Evolutionary conservation across 2,113 vertebrate species (phyloP), one percentile per base, ranked within the genome.

Genomic region (Blennius ocellaris): DNA sequence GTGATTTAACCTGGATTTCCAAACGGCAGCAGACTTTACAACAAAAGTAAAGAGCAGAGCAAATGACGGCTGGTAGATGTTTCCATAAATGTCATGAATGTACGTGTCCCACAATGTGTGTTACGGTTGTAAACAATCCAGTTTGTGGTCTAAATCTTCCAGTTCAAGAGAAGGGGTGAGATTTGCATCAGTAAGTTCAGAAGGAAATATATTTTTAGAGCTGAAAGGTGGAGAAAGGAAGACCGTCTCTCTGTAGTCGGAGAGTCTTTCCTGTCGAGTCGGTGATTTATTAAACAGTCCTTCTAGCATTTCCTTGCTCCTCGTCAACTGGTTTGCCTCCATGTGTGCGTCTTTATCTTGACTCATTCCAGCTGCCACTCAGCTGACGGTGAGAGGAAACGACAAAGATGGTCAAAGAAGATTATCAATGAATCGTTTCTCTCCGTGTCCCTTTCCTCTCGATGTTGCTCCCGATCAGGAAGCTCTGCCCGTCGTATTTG

Each of bases 261-360:
- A 53, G 69, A 59, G 75, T 77, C 8, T 73, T 80, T 69, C 49
- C 38, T 11, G 63, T 21, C n/a, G 60, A 12, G 2, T 56, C 15
- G 48, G 15, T 30, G 61, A 77, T 74, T 2, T 64, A 73, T 83
- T 81, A 52, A 11, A 55, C 51, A 11, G 39, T 65, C 30, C 0
- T 50, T 30, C 21, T 21, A 66, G 56, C 37, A 55, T 81, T 83
- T 87, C 70, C 82, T 76, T 11, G 78, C 37, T 3, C 55, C 50
- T 30, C 8, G 30, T 12, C 10, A 5, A 5, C 47, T 59, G 71
- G 11, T 0, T 50, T 50, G 37, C 49, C 67, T 45, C 72, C 73
- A 53, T 62, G 55, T 61, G 12, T 0, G n/a, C n/a, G 37, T 30
- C 21, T 30, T 70, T 67, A 68, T 47, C 67, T 39, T 7, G 47